Evolutionary conservation across 2,113 vertebrate species (phyloP), one percentile per base, ranked within the genome.

Genomic region (Tiliqua scincoides): DNA sequence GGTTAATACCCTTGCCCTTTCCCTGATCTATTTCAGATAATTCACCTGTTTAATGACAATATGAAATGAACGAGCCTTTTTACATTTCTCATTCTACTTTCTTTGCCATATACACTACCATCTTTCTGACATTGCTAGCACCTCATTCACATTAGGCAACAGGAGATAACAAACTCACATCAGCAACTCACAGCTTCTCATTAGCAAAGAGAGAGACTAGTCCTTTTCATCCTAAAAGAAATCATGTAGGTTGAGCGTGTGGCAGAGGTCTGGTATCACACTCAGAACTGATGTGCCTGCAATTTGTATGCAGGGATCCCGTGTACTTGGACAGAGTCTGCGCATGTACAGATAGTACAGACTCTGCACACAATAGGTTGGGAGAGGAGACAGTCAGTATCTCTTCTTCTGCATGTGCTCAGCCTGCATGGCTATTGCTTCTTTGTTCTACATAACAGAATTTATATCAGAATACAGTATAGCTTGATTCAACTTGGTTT

Each of bases 1-100:
- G 92, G 94, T 96, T 95, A 96, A 95, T 91, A 89, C 37, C 80
- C 62, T 78, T 79, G 35, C 83, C 91, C 94, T 94, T 87, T 91
- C 57, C 17, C 6, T 79, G 82, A 48, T 70, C 62, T 90, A 83
- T 90, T 86, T 84, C 84, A 92, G 79, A 85, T 94, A 91, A 92
- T 93, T 95, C 92, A 77, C 85, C 87, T 94, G 92, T 85, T 90
- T 89, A 95, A 91, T 89, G 92, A 82, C 62, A 90, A 93, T 85
- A 40, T 89, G 57, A 73, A 92, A 92, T 48, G 35, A 90, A 82
- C 32, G 85, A 48, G 86, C 79, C 40, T 73, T 89, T 85, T 79
- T 65, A 84, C 71, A 90, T 68, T 68, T 94, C 89, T 87, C 62
- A 63, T 83, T 86, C 78, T 35, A 90, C 86, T 90, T 91, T 74